phyloP scores from a whole-genome alignment of 2,113 vertebrate species.

The Aix galericulata region DNA sequence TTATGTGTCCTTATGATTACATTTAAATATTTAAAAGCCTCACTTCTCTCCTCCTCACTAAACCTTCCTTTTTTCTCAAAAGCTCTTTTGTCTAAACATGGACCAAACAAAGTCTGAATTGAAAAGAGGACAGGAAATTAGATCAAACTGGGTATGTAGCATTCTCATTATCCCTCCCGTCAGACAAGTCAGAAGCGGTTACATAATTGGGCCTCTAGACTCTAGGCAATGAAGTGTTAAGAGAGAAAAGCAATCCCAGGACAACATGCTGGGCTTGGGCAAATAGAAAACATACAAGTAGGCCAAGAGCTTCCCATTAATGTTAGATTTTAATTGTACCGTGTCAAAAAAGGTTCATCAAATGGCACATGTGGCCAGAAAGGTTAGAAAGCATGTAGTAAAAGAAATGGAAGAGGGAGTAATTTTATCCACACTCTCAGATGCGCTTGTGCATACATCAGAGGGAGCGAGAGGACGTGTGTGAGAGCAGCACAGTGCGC shows the following conservation, averaged over 20 bases:
- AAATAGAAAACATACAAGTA: conserved; percentile 55
- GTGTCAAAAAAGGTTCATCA: background rate
- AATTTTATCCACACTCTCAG: background rate
- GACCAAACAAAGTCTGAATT: conserved; percentile 23
- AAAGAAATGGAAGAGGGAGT: background rate
- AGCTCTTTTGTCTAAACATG: conserved; percentile 11
- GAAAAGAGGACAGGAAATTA: conserved; percentile 68
- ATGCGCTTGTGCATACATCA: background rate
- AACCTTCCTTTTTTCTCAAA: background rate
- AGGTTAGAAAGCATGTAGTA: background rate
- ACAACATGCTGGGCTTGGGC: conserved; percentile 47
- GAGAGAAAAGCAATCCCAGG: conserved; percentile 47
- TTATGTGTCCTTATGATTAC: background rate
- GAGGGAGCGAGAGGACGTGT: background rate
- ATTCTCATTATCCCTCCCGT: conserved; percentile 53
- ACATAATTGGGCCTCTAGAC: conserved; percentile 59
- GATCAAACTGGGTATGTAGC: conserved; percentile 38
- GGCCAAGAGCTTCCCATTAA: conserved; percentile 30
- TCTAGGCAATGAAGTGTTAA: conserved; percentile 67
- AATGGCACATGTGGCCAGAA: background rate
- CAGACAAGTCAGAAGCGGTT: conserved; percentile 63
- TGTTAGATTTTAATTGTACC: conserved; percentile 1
- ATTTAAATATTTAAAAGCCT: background rate
- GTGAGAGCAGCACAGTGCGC: background rate
- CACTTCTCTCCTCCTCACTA: background rate